Percentiles rank a stretch among this genome's conserved stretches.
Evolutionary conservation across 2,888 invertebrate genomes (phyloP).

Genomic region (Yponomeuta plumbellus): DNA sequence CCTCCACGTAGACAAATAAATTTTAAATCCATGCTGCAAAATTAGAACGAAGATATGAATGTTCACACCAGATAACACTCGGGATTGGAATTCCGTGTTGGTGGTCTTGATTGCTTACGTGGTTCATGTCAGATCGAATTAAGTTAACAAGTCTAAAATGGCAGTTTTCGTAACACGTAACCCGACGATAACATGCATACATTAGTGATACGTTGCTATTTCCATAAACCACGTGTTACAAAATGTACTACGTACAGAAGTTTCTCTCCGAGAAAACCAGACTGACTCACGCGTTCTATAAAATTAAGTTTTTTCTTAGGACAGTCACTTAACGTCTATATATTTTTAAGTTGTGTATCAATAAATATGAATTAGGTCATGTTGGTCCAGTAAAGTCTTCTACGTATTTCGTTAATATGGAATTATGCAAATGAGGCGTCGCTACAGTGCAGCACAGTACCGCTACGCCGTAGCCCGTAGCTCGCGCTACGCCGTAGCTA

Average conservation of each 20-base stretch:
- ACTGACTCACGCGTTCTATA: too few relatives aligned
- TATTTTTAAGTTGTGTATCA: too few relatives aligned
- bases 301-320: too few relatives aligned
- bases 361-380: too few relatives aligned
- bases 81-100: not conserved
- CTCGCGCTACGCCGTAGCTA: not conserved
- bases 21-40: not conserved
- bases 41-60: not conserved
- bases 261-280: not conserved
- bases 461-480: not conserved
- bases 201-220: not conserved
- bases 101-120: not conserved
- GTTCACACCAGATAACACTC: not conserved
- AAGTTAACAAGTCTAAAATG: not conserved
- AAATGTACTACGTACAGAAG: not conserved
- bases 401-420: not conserved
- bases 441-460: not conserved
- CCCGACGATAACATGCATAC: not conserved
- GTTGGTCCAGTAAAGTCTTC: not conserved
- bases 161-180: not conserved
- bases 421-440: not conserved
- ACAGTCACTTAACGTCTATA: too few relatives aligned
- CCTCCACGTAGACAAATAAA: not conserved
- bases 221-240: not conserved
- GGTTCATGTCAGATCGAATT: not conserved